Evolutionary conservation across 1,140 invertebrate species (phyloP).

Genomic region (Mactra quadrangularis): DNA sequence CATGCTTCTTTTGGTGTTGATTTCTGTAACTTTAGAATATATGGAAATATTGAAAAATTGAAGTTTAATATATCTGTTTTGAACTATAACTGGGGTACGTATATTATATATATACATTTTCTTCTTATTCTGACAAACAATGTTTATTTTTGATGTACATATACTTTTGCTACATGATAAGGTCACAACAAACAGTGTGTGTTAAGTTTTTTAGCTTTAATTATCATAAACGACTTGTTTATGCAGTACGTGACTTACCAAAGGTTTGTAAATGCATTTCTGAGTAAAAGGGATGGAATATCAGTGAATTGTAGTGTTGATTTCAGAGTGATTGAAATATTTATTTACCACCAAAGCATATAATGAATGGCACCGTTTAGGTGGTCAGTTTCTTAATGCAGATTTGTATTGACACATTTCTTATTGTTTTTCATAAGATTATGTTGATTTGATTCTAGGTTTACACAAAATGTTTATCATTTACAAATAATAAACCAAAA

Average conservation of each 20-base stretch:
- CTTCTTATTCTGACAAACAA: background rate
- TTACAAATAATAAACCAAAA: too few relatives aligned
- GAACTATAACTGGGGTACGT: constrained; percentile 55
- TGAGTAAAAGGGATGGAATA: too few relatives aligned
- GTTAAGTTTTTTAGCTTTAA: background rate
- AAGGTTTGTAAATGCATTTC: background rate
- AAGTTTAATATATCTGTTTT: constrained; percentile 34
- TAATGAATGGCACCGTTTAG: too few relatives aligned
- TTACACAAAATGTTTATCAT: too few relatives aligned
- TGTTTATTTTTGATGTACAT: background rate
- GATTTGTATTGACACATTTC: too few relatives aligned
- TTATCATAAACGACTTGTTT: background rate
- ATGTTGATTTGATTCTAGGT: too few relatives aligned
- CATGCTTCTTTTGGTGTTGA: background rate
- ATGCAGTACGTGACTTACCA: background rate
- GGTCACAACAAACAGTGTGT: background rate
- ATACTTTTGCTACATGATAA: background rate
- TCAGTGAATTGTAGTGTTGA: too few relatives aligned
- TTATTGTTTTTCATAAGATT: too few relatives aligned
- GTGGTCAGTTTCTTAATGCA: too few relatives aligned
- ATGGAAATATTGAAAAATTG: background rate
- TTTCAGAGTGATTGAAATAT: too few relatives aligned
- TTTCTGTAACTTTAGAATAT: constrained; percentile 12
- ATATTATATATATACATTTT: background rate
- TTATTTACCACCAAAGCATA: too few relatives aligned